Percentiles rank a stretch among this genome's conserved stretches.
These are phyloP conservation scores for Drosophila bocki DNA, from an alignment of 1,140 invertebrate species.

Conservation along the genomic window DNA sequence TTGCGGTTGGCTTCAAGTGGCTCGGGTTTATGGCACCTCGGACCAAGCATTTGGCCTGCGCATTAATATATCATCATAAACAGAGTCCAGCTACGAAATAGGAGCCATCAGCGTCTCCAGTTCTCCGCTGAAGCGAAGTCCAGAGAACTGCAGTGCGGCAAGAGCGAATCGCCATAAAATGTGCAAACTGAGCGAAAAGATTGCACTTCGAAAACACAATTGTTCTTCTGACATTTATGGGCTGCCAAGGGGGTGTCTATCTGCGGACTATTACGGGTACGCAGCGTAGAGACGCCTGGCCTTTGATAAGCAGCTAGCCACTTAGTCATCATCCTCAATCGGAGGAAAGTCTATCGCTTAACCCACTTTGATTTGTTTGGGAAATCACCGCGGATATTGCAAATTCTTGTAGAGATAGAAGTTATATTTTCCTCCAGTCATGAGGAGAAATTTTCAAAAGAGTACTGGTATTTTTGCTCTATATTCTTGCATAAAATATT, in stretches of 20 bases:
- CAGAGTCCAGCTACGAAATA: slow-evolving; percentile 48
- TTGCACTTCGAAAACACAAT: slow-evolving; percentile 40
- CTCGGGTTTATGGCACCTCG: slow-evolving; percentile 68
- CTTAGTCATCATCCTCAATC: slow-evolving; percentile 31
- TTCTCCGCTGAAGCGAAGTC: slow-evolving; percentile 12
- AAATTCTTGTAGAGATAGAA: not conserved
- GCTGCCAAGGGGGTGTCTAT: slow-evolving; percentile 4
- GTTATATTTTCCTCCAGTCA: not conserved
- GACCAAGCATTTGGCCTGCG: slow-evolving; percentile 44
- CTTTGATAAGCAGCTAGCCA: slow-evolving; percentile 32
- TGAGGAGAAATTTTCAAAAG: not conserved
- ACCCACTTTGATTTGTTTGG: not conserved
- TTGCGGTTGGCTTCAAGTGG: slow-evolving; percentile 59
- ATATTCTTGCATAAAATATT: not conserved
- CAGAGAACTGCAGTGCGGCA: slow-evolving; percentile 5
- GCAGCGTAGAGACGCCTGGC: slow-evolving; percentile 1
- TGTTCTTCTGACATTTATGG: slow-evolving; percentile 49
- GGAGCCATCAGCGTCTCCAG: slow-evolving; percentile 45
- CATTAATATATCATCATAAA: slow-evolving; percentile 82
- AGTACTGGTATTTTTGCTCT: too few species aligned
- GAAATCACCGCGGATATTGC: slow-evolving; percentile 2
- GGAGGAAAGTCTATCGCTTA: slow-evolving; percentile 8
- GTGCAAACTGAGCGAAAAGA: slow-evolving; percentile 60
- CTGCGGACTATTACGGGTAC: slow-evolving; percentile 5
- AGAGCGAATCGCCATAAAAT: slow-evolving; percentile 61